Base-by-base conservation (phyloP, 2,888 invertebrate genomes). In the Digitonthophagus gazella region DNA sequence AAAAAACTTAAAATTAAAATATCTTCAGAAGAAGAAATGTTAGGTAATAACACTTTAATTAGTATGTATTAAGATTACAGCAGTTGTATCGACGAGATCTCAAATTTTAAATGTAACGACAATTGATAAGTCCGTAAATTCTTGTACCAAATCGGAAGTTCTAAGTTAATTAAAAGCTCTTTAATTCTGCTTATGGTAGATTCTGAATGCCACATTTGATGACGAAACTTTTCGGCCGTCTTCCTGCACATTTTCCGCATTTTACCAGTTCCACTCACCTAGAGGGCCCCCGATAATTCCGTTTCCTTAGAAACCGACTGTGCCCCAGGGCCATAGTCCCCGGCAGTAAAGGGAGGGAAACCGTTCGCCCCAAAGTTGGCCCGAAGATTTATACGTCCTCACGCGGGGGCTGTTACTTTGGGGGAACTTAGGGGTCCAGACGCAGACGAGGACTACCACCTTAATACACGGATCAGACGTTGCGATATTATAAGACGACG, bases 321-420 rank as follows among this genome's bases (percentile, higher is more conserved):
- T 78, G 78, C 78, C 77, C 61, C 61, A n/a, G 61, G 61, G 19
- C 18, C 18, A 61, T n/a, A 19, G 61, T 18, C 61, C n/a, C 18
- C 20, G 61, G 61, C 61, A 19, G 18, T 16, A 61, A n/a, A 61
- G 61, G 61, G 61, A n/a, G 58, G 58, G 15, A 20, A 61, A 20
- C 19, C 61, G 61, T 18, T 61, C 19, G 61, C 61, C 74, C 74
- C 75, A 75, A 76, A 77, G 77, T 77, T 77, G 75, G 77, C 78
- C 78, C 74, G 71, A 78, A 78, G 78, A 79, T 79, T 79, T 79
- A 79, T 79, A 78, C 77, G 76, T 79, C 75, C 77, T 78, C 77
- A 44, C 28, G 72, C 72, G 74, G 78, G 77, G 74, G 68, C 69
- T 61, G 67, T 67, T 63, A 64, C 58, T 65, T 58, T 44, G 15